Evolutionary conservation across 2,113 vertebrate genomes (phyloP), one percentile per base, ranked within the genome.

Genomic region (Vanacampus margaritifer): DNA sequence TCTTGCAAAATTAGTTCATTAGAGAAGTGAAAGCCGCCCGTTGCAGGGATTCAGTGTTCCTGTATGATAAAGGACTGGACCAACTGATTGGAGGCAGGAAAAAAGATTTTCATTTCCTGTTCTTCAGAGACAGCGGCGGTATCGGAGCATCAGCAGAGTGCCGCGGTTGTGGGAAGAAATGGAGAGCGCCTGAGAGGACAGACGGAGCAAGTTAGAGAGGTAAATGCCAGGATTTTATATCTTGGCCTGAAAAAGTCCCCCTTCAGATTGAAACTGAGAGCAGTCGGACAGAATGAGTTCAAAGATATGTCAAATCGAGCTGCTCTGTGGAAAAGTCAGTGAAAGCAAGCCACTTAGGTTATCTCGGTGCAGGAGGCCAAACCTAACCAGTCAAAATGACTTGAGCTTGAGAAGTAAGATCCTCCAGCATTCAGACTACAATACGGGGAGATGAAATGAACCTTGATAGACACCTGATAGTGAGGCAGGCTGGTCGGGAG

Each of bases 71-170:
- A 81, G 71, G 74, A 63, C n/a, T n/a, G 69, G 57, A 79, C 79
- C 56, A 43, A 70, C 64, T 70, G 79, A 81, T 72, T 62, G 72
- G 64, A 65, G 45, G 60, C 23, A 5, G 81, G 35, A 69, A 86
- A 78, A 83, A 78, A 75, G 65, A 81, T 58, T 86, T 85, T 89
- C 78, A 89, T 89, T 89, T 89, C 88, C 88, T 88, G 85, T 87
- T 86, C 81, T 84, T 87, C 86, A 86, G 76, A 89, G 75, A 68
- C 57, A 72, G 78, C 35, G 10, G n/a, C 53, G 1, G 59, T 88
- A 89, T 89, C 86, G 36, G 66, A 10, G 62, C 62, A 89, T 88
- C 86, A 81, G 75, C 59, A 59, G 71, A 71, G 74, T 72, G 69
- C 60, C 70, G 65, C 73, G 60, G 57, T 64, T 60, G 69, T 68